Conservation (phyloP, 2,797 vertebrate species). For the Melanotaenia nigrans region DNA sequence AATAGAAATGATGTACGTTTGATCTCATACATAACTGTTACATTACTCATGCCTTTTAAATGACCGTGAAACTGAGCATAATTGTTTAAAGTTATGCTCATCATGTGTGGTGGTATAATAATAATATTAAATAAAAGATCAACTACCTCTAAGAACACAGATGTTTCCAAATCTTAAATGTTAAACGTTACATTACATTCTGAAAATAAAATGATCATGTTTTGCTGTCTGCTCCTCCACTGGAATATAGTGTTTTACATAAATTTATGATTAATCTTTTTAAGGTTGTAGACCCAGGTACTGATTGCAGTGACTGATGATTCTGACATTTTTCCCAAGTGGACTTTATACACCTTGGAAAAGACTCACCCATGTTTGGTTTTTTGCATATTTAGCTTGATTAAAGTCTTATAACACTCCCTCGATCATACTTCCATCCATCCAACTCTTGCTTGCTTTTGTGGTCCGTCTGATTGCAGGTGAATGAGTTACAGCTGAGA, state of each 20-base stretch:
- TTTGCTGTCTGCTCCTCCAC: slow-evolving; percentile 1
- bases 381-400: slow-evolving; percentile 35
- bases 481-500: slow-evolving; percentile 67
- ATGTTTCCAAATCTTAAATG: slow-evolving; percentile 14
- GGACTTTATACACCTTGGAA: slow-evolving; percentile 15
- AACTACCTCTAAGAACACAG: slow-evolving; percentile 24
- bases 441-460: slow-evolving; percentile 25
- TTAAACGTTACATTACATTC: slow-evolving; percentile 6
- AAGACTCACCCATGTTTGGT: not conserved
- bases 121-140: slow-evolving; percentile 1
- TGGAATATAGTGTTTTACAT: not conserved
- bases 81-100: slow-evolving; percentile 49
- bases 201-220: slow-evolving; percentile 4
- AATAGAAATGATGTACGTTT: slow-evolving; percentile 63
- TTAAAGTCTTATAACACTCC: slow-evolving; percentile 26
- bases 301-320: slow-evolving; percentile 17
- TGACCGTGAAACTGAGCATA: slow-evolving; percentile 48
- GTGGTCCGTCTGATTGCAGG: slow-evolving; percentile 63
- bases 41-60: slow-evolving; percentile 31
- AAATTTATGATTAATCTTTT: slow-evolving; percentile 17
- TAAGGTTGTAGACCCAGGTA: not conserved
- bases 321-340: slow-evolving; percentile 5
- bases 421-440: slow-evolving; percentile 27
- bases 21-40: slow-evolving; percentile 71
- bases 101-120: slow-evolving; percentile 8